These are phyloP conservation scores for Aporophyla lueneburgensis DNA, from an alignment of 2,888 invertebrate genomes.

Conservation along the genomic window DNA sequence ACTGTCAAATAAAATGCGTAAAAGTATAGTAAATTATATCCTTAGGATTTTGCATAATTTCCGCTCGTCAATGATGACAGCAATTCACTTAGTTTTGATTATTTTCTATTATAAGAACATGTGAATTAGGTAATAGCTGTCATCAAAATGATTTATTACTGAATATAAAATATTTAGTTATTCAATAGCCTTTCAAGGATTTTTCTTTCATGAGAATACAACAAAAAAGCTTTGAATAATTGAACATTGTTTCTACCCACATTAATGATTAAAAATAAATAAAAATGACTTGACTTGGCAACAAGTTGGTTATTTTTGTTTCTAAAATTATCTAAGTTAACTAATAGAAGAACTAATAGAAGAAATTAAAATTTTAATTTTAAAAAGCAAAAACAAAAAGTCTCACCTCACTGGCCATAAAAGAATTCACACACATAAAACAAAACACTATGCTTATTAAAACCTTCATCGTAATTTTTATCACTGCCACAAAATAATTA, in stretches of 20 bases:
- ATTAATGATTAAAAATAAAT: not conserved
- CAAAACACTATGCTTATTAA: constrained; percentile 67
- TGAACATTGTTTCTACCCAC: constrained; percentile 6
- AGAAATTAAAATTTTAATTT: not conserved
- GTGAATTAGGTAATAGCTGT: not conserved
- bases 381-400: not conserved
- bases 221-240: not conserved
- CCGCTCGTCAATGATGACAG: not conserved
- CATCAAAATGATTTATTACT: not conserved
- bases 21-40: not conserved
- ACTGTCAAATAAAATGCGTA: not conserved
- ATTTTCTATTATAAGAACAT: not conserved
- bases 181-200: constrained; percentile 17
- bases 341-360: not conserved
- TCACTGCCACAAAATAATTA: constrained; percentile 52
- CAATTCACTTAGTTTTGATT: too few relatives aligned
- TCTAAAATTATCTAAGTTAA: not conserved
- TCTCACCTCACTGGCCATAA: constrained; percentile 71
- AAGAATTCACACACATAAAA: constrained; percentile 66
- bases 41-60: constrained; percentile 2
- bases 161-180: not conserved
- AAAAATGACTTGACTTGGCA: not conserved
- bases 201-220: not conserved
- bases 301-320: not conserved
- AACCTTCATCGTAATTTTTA: constrained; percentile 67